Evolutionary conservation across 1,140 invertebrate species (phyloP).

Genomic region (Pristionchus pacificus): DNA sequence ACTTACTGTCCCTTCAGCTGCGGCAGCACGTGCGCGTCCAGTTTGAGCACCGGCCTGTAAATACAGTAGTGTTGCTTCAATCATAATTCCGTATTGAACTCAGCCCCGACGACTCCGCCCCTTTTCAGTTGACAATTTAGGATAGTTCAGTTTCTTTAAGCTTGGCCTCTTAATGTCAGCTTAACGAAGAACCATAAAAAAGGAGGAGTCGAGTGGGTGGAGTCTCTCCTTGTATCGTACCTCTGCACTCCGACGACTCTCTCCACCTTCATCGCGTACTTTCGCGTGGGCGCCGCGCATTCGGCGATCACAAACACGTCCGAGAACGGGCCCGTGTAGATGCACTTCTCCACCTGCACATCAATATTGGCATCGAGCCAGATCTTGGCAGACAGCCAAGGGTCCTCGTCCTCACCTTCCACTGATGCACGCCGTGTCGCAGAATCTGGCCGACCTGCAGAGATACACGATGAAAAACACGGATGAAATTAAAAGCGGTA

Average conservation of each 20-base stretch:
- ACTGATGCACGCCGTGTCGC: background rate
- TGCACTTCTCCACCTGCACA: conserved; percentile 15
- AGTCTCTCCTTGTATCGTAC: background rate
- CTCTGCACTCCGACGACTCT: conserved; percentile 26
- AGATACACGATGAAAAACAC: too few relatives aligned
- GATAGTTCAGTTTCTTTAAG: too few relatives aligned
- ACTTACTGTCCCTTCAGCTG: conserved; percentile 7
- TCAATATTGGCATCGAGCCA: too few relatives aligned
- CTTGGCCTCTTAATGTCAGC: too few relatives aligned
- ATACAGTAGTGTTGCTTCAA: background rate
- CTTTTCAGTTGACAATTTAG: too few relatives aligned
- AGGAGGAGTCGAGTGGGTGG: too few relatives aligned
- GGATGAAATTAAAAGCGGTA: too few relatives aligned
- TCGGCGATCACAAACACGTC: conserved; percentile 36
- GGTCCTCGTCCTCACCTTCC: background rate
- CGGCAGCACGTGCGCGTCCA: conserved; percentile 37
- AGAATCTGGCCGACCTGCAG: background rate
- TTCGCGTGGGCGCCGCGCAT: conserved; percentile 3
- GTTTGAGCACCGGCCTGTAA: conserved; percentile 29
- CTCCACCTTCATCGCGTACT: conserved; percentile 40
- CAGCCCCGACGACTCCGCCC: background rate
- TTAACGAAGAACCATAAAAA: too few relatives aligned
- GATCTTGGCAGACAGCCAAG: too few relatives aligned
- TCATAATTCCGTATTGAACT: too few relatives aligned
- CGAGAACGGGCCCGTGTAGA: conserved; percentile 36